Evolutionary conservation across 2,113 vertebrate genomes (phyloP).

Genomic region (Eclectus roratus): DNA sequence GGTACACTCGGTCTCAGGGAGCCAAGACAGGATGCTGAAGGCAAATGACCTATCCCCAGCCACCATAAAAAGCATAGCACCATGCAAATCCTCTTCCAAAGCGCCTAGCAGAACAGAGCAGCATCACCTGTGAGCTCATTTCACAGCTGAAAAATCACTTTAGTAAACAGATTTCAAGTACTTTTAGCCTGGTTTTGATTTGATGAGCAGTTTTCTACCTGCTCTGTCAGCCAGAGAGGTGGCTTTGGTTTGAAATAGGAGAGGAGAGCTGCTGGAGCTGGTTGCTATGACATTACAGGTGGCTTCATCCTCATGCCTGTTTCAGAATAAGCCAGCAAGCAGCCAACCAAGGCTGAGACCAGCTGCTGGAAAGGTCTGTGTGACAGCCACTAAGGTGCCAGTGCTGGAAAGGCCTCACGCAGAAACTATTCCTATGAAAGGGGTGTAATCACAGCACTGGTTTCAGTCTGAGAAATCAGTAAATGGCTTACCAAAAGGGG

Average conservation of each 20-base stretch:
- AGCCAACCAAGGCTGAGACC: background rate
- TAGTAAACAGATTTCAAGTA: background rate
- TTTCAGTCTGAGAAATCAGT: background rate
- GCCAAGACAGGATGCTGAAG: rapidly evolving
- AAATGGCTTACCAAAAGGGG: background rate
- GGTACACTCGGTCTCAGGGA: rapidly evolving
- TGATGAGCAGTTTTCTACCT: background rate
- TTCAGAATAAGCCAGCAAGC: background rate
- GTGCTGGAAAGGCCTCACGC: background rate
- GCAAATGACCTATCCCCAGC: background rate
- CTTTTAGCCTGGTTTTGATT: background rate
- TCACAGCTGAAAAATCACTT: background rate
- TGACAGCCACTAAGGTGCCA: rapidly evolving
- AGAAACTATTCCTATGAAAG: background rate
- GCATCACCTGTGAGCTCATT: background rate
- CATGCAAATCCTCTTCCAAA: background rate
- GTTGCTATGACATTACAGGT: background rate
- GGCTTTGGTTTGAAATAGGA: background rate
- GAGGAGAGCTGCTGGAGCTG: rapidly evolving
- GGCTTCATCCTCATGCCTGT: background rate
- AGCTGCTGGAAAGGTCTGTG: background rate
- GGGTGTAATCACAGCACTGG: rapidly evolving
- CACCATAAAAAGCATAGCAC: background rate
- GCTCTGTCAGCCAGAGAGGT: background rate
- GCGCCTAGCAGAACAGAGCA: background rate